Base-by-base conservation (phyloP, 2,888 invertebrate species). In the Empis stercorea region DNA sequence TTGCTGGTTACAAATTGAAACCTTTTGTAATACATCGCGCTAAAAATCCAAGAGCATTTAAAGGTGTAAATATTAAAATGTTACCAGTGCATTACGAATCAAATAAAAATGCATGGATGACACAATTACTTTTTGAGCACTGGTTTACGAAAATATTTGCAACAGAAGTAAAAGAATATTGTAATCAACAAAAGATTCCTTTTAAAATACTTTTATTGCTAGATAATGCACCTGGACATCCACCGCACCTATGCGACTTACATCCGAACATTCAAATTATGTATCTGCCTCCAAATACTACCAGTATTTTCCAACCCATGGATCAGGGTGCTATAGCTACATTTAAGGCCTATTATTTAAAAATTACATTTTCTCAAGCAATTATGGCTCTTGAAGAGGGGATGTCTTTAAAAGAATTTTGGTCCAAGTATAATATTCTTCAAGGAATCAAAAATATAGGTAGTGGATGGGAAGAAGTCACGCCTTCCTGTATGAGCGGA, bases 321-420 rank as follows among this genome's bases (percentile, higher is more conserved):
- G 55, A 59, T 50, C 57, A 61, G 52, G 57, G 57, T 40, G 57
- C 58, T 45, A 59, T 58, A 48, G 48, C 56, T 48, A 55, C 56
- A 42, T 61, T 61, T 51, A 60, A 58, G 48, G 54, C 54, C 39
- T 51, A 56, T 40, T 61, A 58, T 46, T 43, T 58, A 3, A 57
- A 54, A 44, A 39, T 41, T 43, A 41, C 47, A 27, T 55, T 53
- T 38, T 27, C 16, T 38, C 48, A 51, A 38, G 50, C 50, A 50
- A 50, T 54, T 47, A 43, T 51, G n/a, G 44, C 50, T 48, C 42
- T 51, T 23, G 30, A 30, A 30, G 38, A 43, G 10, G 34, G n/a
- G 14, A 45, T 46, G 34, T 37, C 13, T 36, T 34, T 51, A 4
- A 44, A 40, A 27, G 43, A 48, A n/a, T 52, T 46, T 17, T 54